A percentile compares a stretch with the other conserved stretches of the same genome.
These are phyloP conservation scores for Neoascia interrupta DNA, from an alignment of 2,888 invertebrate species.

Conservation along the genomic window DNA sequence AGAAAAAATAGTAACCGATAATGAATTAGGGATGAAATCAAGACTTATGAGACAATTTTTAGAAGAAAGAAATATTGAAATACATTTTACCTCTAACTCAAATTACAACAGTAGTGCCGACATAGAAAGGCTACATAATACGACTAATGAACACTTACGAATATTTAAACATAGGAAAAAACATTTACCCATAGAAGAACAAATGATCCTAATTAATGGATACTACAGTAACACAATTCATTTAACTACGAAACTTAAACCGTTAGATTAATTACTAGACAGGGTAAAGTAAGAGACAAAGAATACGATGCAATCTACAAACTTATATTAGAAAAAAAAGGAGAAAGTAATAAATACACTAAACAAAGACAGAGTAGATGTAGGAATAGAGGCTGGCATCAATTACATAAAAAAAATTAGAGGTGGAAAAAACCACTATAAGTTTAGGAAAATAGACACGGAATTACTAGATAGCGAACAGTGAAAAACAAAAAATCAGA, in stretches of 20 bases:
- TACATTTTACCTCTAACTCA: no score
- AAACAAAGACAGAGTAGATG: no score
- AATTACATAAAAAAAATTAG: constrained; percentile 7
- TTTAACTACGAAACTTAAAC: no score
- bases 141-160: constrained; percentile 15
- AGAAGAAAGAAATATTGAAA: no score
- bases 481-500: background rate
- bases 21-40: constrained; percentile 10
- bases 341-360: constrained; percentile 1
- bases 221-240: no score
- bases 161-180: constrained; percentile 13
- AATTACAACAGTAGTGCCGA: background rate
- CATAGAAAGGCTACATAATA: background rate
- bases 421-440: constrained; percentile 6
- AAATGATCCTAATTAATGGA: no score
- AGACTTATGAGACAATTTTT: no score
- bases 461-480: background rate
- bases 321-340: background rate
- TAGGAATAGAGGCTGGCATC: background rate
- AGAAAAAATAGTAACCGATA: constrained; percentile 18
- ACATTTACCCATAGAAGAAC: background rate
- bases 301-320: background rate
- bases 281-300: no score
- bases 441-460: constrained; percentile 1
- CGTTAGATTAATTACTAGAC: no score